Base-by-base conservation (phyloP, 2,888 invertebrate genomes). In the Spodoptera littoralis region DNA sequence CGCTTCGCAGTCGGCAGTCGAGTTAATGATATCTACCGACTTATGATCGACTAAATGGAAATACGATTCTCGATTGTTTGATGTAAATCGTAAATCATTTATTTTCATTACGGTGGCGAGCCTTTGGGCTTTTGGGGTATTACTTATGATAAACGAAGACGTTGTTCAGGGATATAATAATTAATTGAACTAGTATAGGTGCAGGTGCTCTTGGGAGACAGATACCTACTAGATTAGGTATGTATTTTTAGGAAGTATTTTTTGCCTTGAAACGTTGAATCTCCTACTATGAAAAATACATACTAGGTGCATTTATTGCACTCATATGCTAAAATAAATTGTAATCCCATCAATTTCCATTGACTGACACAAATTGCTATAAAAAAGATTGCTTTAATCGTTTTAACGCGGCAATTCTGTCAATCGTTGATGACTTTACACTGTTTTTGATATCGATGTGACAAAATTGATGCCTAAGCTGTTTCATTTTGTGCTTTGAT, bases 21-120 rank as follows among this genome's bases (percentile, higher is more conserved):
- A 68, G 56, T 53, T 72, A 63, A 67, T 67, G 62, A 68, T 67
- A 73, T 73, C 60, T 64, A 73, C 57, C 51, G 52, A 54, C 59
- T 73, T 69, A 55, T 64, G 45, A 63, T 64, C 70, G 65, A 42
- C 44, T 46, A 41, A 73, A 22, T 56, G 64, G 69, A 65, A 69
- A 73, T 65, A 69, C 45, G 60, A 58, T 73, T 61, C 42, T 24
- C 46, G 58, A 60, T 64, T 68, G 56, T 69, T 63, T 69, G 46
- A 59, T 50, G 48, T 55, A 51, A 68, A 68, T 60, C 53, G 48
- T 52, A 51, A 68, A 68, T 63, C 73, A 54, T 73, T 72, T 42
- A 72, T 71, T 68, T 73, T 52, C 63, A 72, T 63, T 73, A 73
- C 46, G 30, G 30, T 9, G 43, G 56, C 11, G 47, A 11, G 11